These are phyloP conservation scores for Diplogasteroides magnus DNA, from an alignment of 1,140 invertebrate species.

Conservation along the genomic window DNA sequence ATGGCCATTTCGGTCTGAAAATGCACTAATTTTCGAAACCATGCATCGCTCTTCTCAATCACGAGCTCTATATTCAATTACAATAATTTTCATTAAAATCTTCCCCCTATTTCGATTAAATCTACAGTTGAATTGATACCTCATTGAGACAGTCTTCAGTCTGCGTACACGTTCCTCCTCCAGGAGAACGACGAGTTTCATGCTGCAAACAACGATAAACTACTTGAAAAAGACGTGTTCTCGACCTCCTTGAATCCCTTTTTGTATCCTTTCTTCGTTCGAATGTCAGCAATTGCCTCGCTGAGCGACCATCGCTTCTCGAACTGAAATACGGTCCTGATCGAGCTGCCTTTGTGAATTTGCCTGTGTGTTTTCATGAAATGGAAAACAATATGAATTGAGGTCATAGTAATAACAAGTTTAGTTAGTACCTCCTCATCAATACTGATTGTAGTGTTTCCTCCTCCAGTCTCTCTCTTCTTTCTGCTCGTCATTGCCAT, in stretches of 20 bases:
- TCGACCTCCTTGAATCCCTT: conserved; percentile 18
- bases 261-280: conserved; percentile 28
- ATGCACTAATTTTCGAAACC: no score
- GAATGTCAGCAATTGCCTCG: conserved; percentile 31
- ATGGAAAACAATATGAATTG: no score
- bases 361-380: no score
- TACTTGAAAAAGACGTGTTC: background rate
- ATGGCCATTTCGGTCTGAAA: conserved; percentile 32
- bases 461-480: conserved; percentile 24
- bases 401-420: background rate
- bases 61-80: no score
- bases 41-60: no score
- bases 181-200: background rate
- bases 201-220: background rate
- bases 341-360: no score
- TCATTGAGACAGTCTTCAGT: conserved; percentile 41
- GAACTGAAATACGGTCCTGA: no score
- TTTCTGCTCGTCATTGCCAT: conserved; percentile 36
- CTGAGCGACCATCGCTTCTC: conserved; percentile 13
- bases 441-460: background rate
- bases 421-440: conserved; percentile 1
- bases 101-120: no score
- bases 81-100: no score
- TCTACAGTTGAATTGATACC: no score
- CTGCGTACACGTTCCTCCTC: conserved; percentile 27